These are phyloP conservation scores for Eupithecia dodoneata DNA, from an alignment of 2,888 invertebrate genomes.

Conservation along the genomic window DNA sequence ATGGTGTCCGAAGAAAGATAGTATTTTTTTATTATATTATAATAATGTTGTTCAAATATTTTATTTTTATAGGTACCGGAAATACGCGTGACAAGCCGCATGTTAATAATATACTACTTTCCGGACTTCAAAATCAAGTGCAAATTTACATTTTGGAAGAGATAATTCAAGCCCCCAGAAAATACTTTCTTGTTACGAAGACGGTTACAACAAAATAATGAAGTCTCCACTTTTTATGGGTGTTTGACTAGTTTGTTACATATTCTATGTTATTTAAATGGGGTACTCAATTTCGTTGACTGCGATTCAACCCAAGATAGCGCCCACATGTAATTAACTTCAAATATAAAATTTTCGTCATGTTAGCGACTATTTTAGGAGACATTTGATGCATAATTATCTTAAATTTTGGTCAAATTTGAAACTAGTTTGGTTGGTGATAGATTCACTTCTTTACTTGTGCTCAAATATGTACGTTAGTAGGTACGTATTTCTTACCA, in stretches of 20 bases:
- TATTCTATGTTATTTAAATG: conserved; percentile 70
- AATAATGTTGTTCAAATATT: not conserved
- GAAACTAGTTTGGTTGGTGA: not conserved
- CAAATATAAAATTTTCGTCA: conserved; percentile 59
- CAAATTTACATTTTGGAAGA: not conserved
- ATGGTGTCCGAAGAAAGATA: not conserved
- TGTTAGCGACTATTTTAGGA: conserved; percentile 66
- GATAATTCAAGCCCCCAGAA: not conserved
- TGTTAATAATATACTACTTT: not conserved
- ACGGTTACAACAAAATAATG: conserved; percentile 35
- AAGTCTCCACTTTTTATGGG: conserved; percentile 48
- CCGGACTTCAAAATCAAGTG: not conserved
- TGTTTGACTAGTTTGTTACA: conserved; percentile 52
- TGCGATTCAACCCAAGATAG: conserved; percentile 68
- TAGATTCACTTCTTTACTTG: not conserved
- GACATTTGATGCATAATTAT: conserved; percentile 42
- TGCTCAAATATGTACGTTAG: not conserved
- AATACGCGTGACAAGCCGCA: not conserved
- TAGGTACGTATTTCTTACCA: not conserved
- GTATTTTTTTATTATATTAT: not conserved
- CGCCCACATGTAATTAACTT: conserved; percentile 71
- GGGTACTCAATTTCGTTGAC: conserved; percentile 67
- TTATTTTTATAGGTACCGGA: not conserved
- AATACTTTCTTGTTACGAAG: conserved; percentile 7
- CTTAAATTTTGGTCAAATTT: not conserved